These are phyloP conservation scores for Microvelia longipes DNA, from an alignment of 1,140 invertebrate species.

Conservation along the genomic window DNA sequence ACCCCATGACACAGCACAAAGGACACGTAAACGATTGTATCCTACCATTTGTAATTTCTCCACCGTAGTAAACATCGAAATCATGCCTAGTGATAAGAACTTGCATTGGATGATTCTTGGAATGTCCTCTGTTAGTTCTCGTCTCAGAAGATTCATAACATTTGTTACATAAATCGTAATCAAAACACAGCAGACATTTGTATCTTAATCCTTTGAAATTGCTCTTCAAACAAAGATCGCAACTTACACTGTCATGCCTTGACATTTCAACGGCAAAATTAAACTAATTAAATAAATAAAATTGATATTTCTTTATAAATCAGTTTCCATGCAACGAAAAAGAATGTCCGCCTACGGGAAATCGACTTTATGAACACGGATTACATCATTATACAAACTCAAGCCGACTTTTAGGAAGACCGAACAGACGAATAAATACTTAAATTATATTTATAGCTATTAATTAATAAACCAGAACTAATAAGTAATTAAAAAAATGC, in stretches of 20 bases:
- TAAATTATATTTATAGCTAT: background rate
- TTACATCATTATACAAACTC: too few species aligned
- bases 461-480: background rate
- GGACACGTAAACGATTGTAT: constrained; percentile 86
- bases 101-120: constrained; percentile 93
- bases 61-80: constrained; percentile 87
- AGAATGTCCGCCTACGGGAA: too few species aligned
- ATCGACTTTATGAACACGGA: too few species aligned
- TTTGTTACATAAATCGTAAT: constrained; percentile 93
- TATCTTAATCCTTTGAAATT: constrained; percentile 94
- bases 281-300: background rate
- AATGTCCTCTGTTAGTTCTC: constrained; percentile 62
- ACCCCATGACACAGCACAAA: constrained; percentile 89
- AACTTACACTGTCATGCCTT: constrained; percentile 68
- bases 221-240: constrained; percentile 96
- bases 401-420: too few species aligned
- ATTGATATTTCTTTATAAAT: too few species aligned
- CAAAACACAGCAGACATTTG: constrained; percentile 97
- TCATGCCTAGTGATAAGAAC: constrained; percentile 93
- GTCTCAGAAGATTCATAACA: constrained; percentile 91
- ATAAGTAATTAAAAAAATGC: background rate
- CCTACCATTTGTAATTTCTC: constrained; percentile 69
- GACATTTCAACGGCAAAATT: background rate
- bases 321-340: too few species aligned
- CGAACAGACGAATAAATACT: too few species aligned